phyloP scores from a whole-genome alignment of 2,113 vertebrate genomes.

The Thermophis baileyi region DNA sequence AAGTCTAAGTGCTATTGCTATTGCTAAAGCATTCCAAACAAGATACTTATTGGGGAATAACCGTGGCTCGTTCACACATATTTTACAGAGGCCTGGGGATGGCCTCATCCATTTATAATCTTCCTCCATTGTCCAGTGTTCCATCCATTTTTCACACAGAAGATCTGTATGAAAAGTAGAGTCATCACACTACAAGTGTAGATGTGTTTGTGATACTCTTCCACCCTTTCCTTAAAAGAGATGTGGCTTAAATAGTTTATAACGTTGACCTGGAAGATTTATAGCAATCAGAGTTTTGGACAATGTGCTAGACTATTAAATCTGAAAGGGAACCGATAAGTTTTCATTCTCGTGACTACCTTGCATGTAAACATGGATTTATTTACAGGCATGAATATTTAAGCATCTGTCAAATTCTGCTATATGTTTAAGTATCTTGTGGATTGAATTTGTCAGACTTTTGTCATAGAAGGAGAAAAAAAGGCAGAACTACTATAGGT shows the following conservation, averaged over 20 bases:
- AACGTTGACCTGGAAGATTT: background rate
- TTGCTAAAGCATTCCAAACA: background rate
- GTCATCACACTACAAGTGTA: background rate
- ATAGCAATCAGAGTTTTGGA: background rate
- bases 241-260: background rate
- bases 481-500: background rate
- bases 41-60: background rate
- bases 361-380: background rate
- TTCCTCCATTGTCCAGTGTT: background rate
- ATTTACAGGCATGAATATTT: background rate
- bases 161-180: background rate
- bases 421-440: background rate
- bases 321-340: background rate
- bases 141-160: background rate
- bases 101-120: background rate
- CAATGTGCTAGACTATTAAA: background rate
- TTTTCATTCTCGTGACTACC: background rate
- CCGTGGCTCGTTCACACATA: background rate
- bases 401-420: background rate
- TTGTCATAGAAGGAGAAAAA: background rate
- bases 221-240: background rate
- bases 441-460: background rate
- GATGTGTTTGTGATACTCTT: background rate
- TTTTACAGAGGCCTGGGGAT: background rate
- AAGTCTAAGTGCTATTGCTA: no score